Evolutionary conservation across 1,140 invertebrate species (phyloP), one percentile per base, ranked within the genome.

Genomic region (Penaeus japonicus): DNA sequence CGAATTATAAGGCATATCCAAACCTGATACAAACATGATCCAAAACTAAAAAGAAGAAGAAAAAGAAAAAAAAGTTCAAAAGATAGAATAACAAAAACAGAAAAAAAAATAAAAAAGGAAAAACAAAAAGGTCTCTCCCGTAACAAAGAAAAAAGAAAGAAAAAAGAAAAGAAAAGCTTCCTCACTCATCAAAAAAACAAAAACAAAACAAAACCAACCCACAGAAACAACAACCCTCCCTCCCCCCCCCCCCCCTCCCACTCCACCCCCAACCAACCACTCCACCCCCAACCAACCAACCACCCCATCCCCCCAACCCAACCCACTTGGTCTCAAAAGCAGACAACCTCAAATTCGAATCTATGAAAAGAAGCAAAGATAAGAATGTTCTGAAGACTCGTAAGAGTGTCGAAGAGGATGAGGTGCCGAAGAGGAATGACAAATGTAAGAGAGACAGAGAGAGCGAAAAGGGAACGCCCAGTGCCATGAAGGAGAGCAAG

Each of bases 401-500:
- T 20, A 47, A 27, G 54, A 57, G 27, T 17, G 80, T 30, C 24
- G 79, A 81, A 27, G 53, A 81, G 32, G 75, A 78, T 20, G 53
- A 81, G 22, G n/a, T 30, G 80, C 55, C 22, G 5, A 55, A 47
- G 39, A 54, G 35, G 54, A 47, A 47, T 20, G 47, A 59, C 27
- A 24, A 62, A n/a, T 18, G 27, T 10, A 55, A n/a, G 4, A 15
- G n/a, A 54, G 79, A 24, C 24, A 20, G 22, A 35, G 53, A 57
- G 15, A 65, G 35, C 24, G 47, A 73, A 65, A 70, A 47, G n/a
- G 35, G 62, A 15, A 62, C 73, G 15, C 32, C 70, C 20, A 27
- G 53, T 4, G 53, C 80, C 10, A 90, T 91, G 87, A 89, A 89
- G 84, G 91, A 91, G 78, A 91, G 91, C 80, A 92, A 92, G 83